These are phyloP conservation scores for Philopedon plagiatum DNA, from an alignment of 2,888 invertebrate genomes.

Conservation along the genomic window DNA sequence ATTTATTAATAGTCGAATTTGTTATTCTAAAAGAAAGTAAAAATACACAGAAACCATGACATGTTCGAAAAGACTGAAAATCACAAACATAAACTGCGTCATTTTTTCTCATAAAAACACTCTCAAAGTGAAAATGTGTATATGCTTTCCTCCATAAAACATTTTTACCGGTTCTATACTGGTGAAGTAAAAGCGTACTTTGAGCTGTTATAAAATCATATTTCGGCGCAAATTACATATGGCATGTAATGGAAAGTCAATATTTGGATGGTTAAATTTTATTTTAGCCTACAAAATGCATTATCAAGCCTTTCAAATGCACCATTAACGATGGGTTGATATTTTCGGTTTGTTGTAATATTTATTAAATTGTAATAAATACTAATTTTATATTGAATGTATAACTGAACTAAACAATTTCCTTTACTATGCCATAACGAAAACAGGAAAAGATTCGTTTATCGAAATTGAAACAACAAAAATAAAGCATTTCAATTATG, in stretches of 20 bases:
- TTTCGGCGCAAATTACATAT: slow-evolving; percentile 15
- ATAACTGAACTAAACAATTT: too few relatives aligned
- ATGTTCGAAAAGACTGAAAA: neutral
- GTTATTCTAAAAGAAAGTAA: too few relatives aligned
- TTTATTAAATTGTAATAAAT: too few relatives aligned
- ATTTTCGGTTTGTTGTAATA: neutral
- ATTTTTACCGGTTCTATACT: slow-evolving; percentile 5
- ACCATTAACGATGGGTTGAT: neutral
- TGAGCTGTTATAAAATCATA: slow-evolving; percentile 13
- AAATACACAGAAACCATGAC: neutral
- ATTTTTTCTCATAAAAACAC: neutral
- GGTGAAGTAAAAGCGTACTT: slow-evolving; percentile 15
- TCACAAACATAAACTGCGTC: neutral
- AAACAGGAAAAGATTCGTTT: too few relatives aligned
- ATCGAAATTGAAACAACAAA: too few relatives aligned
- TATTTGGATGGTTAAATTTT: slow-evolving; percentile 10
- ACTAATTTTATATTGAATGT: too few relatives aligned
- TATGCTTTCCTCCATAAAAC: slow-evolving; percentile 4
- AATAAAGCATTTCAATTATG: too few relatives aligned
- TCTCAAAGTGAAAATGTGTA: neutral
- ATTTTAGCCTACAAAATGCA: slow-evolving; percentile 5
- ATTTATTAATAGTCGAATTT: too few relatives aligned
- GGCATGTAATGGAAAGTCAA: slow-evolving; percentile 10
- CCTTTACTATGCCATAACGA: too few relatives aligned
- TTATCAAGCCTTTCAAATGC: neutral